These are phyloP conservation scores for Orius insidiosus DNA, from an alignment of 1,140 invertebrate genomes.

Conservation along the genomic window DNA sequence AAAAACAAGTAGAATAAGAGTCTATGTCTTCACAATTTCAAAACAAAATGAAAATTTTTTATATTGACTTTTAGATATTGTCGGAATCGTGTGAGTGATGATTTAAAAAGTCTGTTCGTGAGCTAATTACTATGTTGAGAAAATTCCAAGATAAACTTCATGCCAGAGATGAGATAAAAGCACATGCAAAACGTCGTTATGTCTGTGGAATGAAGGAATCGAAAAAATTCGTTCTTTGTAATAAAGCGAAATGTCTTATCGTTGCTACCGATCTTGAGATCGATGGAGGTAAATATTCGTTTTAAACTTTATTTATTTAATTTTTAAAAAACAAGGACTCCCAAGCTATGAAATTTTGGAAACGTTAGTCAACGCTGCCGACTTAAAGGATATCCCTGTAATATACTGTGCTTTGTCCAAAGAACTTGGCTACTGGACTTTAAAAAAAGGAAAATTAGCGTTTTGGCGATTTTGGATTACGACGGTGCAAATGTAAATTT, in stretches of 20 bases:
- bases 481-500: slow-evolving; percentile 10
- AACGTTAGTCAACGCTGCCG: not conserved
- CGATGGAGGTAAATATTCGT: slow-evolving; percentile 16
- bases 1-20: too few relatives aligned
- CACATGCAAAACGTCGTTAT: slow-evolving; percentile 32
- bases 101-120: not conserved
- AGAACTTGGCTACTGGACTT: slow-evolving; percentile 9
- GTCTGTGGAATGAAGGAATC: slow-evolving; percentile 41
- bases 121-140: slow-evolving; percentile 24
- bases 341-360: not conserved
- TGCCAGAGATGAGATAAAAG: slow-evolving; percentile 39
- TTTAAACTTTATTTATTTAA: not conserved
- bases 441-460: slow-evolving; percentile 11
- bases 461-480: slow-evolving; percentile 10
- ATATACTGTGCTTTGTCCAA: slow-evolving; percentile 1
- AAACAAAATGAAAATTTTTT: too few relatives aligned
- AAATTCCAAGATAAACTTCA: slow-evolving; percentile 41
- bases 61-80: slow-evolving; percentile 12
- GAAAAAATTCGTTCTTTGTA: slow-evolving; percentile 32
- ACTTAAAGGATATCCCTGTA: slow-evolving; percentile 1
- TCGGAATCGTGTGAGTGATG: not conserved
- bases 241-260: slow-evolving; percentile 38
- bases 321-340: not conserved
- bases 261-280: slow-evolving; percentile 35
- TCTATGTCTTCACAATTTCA: too few relatives aligned